These are phyloP conservation scores for Porites evermanni DNA, from an alignment of 92 coral and sea anemone genomes.

Conservation along the genomic window DNA sequence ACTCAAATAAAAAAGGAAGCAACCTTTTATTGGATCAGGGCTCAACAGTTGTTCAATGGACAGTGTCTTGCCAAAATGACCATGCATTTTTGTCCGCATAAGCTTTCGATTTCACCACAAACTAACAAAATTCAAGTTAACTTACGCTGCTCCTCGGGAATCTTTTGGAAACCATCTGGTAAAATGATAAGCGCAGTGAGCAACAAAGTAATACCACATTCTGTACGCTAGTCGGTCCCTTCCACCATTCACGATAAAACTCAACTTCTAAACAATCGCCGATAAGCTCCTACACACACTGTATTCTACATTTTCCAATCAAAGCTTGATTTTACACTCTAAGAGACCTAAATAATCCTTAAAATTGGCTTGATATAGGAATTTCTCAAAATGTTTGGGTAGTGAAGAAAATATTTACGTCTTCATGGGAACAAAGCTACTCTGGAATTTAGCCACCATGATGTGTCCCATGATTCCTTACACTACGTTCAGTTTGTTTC, in stretches of 20 bases:
- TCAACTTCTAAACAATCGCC: neutral
- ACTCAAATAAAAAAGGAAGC: no score
- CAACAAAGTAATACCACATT: slow-evolving; percentile 98
- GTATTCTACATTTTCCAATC: neutral
- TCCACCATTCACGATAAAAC: neutral
- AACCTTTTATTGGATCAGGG: no score
- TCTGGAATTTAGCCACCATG: slow-evolving; percentile 23
- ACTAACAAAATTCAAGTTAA: neutral
- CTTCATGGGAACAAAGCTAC: slow-evolving; percentile 22
- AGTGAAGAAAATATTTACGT: slow-evolving; percentile 34
- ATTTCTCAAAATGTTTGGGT: slow-evolving; percentile 12
- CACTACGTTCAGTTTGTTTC: no score
- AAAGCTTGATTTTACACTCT: neutral
- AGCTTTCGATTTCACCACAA: neutral
- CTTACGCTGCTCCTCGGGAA: slow-evolving; percentile 91
- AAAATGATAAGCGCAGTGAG: slow-evolving; percentile 95
- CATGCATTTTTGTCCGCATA: no score
- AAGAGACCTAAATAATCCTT: neutral
- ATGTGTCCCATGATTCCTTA: slow-evolving; percentile 39
- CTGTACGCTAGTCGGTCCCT: neutral
- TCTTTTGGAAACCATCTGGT: slow-evolving; percentile 99
- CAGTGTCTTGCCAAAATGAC: no score
- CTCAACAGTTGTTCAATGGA: no score
- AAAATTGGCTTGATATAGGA: neutral
- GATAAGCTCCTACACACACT: neutral